phyloP scores from a whole-genome alignment of 1,140 invertebrate genomes.

The Formica selysi region DNA sequence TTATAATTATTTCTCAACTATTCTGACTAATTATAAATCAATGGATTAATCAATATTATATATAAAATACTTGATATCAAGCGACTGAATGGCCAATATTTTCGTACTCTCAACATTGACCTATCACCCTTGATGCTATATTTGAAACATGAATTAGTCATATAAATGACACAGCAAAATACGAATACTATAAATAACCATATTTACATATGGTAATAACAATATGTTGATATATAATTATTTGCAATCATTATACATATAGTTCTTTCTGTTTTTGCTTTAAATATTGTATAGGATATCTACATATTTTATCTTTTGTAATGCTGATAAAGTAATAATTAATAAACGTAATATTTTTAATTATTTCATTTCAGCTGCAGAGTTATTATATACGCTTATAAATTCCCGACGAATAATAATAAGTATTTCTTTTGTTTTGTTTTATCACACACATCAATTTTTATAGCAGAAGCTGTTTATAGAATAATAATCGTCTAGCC shows the following conservation, averaged over 20 bases:
- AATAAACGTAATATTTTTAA: slow-evolving; percentile 2
- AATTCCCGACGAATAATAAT: neutral
- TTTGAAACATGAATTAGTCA: neutral
- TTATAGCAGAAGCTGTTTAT: neutral
- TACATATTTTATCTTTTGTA: slow-evolving; percentile 7
- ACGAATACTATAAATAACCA: slow-evolving; percentile 9
- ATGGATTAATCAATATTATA: neutral
- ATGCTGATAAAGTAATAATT: neutral
- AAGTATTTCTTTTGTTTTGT: neutral
- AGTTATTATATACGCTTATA: neutral
- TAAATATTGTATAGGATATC: neutral
- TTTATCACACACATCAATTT: neutral
- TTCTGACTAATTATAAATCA: neutral
- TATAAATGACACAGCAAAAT: slow-evolving; percentile 31
- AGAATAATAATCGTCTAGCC: neutral
- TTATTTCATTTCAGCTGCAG: neutral
- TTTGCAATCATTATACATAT: neutral
- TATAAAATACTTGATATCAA: slow-evolving; percentile 3
- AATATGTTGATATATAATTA: neutral
- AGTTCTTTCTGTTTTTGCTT: neutral
- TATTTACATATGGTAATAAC: too few species aligned
- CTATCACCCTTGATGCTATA: neutral
- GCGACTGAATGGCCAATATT: neutral
- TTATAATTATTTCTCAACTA: neutral
- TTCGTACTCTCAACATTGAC: slow-evolving; percentile 8